These are phyloP conservation scores for Zapus hudsonius DNA, from an alignment of 2,113 vertebrate species.

Conservation along the genomic window DNA sequence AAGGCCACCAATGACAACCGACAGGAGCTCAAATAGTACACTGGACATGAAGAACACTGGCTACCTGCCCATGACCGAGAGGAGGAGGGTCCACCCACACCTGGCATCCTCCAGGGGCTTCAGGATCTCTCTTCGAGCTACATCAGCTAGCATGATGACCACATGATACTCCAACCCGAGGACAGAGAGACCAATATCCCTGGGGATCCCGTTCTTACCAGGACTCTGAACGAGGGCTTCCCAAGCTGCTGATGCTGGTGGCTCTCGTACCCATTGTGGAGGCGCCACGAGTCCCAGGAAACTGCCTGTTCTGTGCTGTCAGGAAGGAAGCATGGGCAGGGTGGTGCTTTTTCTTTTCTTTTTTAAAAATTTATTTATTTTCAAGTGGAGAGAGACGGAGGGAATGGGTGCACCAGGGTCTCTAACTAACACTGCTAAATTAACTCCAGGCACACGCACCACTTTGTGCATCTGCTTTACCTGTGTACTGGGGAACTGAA, in stretches of 20 bases:
- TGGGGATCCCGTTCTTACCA: not conserved
- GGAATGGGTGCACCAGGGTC: too few species aligned
- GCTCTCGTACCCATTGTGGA: too few species aligned
- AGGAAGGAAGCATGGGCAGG: not conserved
- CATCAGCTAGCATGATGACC: not conserved
- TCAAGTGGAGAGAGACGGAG: too few species aligned
- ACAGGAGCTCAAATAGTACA: not conserved
- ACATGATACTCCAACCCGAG: not conserved
- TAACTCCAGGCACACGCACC: too few species aligned
- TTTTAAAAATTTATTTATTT: too few species aligned
- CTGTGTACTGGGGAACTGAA: too few species aligned
- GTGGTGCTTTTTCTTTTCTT: not conserved
- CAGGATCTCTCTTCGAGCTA: not conserved
- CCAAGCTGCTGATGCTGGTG: too few species aligned
- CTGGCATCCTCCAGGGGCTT: not conserved
- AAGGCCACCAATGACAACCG: not conserved
- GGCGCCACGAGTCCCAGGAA: not conserved
- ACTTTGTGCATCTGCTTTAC: too few species aligned
- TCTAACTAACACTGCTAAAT: too few species aligned
- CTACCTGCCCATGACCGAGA: not conserved
- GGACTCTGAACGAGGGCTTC: not conserved
- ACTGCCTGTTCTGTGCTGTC: not conserved
- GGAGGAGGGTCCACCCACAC: not conserved
- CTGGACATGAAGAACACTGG: not conserved
- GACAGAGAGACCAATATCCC: not conserved